Conservation (phyloP, 1,140 invertebrate genomes). For the Drosophila kohkoa region DNA sequence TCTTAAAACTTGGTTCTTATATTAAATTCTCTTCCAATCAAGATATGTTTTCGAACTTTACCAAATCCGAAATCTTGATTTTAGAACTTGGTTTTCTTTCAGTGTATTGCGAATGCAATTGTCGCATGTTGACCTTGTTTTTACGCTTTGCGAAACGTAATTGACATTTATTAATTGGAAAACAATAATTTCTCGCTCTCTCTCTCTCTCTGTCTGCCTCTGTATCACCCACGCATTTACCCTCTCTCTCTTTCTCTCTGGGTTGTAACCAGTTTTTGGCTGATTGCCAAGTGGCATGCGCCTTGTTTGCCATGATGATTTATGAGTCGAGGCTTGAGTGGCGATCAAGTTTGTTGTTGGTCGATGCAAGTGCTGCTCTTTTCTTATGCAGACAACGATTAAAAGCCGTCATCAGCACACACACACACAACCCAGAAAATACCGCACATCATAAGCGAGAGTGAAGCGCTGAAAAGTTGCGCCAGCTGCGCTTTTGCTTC, state of each 20-base stretch:
- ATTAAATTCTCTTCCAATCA: no score
- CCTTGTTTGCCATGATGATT: slow-evolving; percentile 58
- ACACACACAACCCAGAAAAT: background rate
- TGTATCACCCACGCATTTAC: background rate
- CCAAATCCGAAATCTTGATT: no score
- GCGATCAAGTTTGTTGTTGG: slow-evolving; percentile 4
- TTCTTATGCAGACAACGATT: slow-evolving; percentile 70
- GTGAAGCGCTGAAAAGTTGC: slow-evolving; percentile 44
- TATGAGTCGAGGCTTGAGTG: slow-evolving; percentile 40
- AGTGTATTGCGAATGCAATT: slow-evolving; percentile 22
- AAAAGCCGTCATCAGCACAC: slow-evolving; percentile 68
- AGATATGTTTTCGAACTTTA: no score
- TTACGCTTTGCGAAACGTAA: slow-evolving; percentile 63
- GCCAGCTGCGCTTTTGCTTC: slow-evolving; percentile 50
- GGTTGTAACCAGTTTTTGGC: slow-evolving; percentile 29
- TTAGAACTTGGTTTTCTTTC: slow-evolving; percentile 13
- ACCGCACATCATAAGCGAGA: background rate
- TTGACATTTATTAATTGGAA: slow-evolving; percentile 84
- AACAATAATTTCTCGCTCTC: slow-evolving; percentile 76
- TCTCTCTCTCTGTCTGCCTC: background rate
- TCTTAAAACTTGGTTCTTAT: no score
- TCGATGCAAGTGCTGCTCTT: slow-evolving; percentile 27
- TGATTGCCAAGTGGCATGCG: slow-evolving; percentile 55
- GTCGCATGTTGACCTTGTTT: slow-evolving; percentile 63
- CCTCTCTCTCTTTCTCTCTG: background rate